A percentile compares a stretch with the other conserved stretches of the same genome.
Conservation (phyloP, 2,888 invertebrate genomes). For the Diaperis boleti region DNA sequence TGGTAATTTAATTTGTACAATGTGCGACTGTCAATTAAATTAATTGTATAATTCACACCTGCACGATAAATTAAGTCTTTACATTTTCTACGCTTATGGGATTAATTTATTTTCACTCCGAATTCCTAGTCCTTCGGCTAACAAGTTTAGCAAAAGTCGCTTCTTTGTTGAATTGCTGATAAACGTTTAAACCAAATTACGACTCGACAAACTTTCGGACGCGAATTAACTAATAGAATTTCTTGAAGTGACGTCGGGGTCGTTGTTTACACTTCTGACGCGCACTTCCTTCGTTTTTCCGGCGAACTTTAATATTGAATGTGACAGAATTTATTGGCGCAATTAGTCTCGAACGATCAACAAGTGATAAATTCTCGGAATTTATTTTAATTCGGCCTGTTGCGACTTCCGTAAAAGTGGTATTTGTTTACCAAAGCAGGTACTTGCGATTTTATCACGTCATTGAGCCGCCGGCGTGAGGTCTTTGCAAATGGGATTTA, state of each 20-base stretch:
- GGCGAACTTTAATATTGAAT: no score
- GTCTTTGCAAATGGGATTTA: constrained; percentile 5
- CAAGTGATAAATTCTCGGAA: no score
- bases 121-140: neutral
- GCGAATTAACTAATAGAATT: neutral
- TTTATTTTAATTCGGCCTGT: neutral
- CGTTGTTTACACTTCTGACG: neutral
- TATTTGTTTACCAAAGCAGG: constrained; percentile 5
- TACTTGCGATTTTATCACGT: constrained; percentile 5
- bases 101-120: no score
- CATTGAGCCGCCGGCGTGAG: constrained; percentile 2
- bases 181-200: neutral
- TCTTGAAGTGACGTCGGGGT: neutral
- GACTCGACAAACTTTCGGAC: neutral
- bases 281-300: no score
- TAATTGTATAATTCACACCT: no score
- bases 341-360: no score
- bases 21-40: no score
- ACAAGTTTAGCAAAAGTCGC: neutral
- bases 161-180: neutral
- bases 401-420: neutral
- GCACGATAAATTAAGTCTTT: no score
- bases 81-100: no score
- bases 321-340: no score
- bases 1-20: no score